Conservation (phyloP, 2,113 vertebrate genomes). For the Phaethon lepturus region DNA sequence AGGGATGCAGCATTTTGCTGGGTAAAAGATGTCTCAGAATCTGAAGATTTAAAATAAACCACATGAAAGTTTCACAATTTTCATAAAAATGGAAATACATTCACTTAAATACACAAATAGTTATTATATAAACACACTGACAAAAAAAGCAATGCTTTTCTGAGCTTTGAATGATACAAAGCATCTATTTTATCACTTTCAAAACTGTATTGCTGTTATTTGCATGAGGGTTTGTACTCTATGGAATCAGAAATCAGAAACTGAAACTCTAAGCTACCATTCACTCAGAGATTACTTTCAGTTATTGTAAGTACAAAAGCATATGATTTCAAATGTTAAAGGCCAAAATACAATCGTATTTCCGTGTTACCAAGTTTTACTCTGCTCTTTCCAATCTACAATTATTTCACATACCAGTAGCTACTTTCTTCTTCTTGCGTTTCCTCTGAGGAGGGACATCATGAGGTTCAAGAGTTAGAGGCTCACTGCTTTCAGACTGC, state of each 20-base stretch:
- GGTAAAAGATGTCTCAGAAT: constrained; percentile 78
- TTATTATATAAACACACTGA: not conserved
- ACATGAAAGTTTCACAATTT: not conserved
- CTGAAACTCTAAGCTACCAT: not conserved
- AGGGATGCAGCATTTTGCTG: constrained; percentile 72
- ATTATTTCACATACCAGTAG: constrained; percentile 60
- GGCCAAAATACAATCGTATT: not conserved
- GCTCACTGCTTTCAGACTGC: constrained; percentile 76
- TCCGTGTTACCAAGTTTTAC: not conserved
- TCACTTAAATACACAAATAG: not conserved
- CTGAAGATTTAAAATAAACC: constrained; percentile 66
- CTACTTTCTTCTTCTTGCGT: constrained; percentile 85
- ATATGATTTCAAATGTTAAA: not conserved
- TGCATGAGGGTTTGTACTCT: not conserved
- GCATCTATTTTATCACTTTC: not conserved
- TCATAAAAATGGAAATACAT: not conserved
- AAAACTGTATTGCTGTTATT: not conserved
- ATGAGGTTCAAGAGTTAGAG: constrained; percentile 72
- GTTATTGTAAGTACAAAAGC: not conserved
- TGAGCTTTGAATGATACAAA: not conserved
- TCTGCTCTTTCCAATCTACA: not conserved
- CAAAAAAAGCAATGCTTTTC: not conserved
- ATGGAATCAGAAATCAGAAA: not conserved
- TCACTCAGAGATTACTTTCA: not conserved
- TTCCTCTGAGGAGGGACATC: constrained; percentile 77